phyloP scores from a whole-genome alignment of 1,140 invertebrate species.

The Rhagoletis zephyria region DNA sequence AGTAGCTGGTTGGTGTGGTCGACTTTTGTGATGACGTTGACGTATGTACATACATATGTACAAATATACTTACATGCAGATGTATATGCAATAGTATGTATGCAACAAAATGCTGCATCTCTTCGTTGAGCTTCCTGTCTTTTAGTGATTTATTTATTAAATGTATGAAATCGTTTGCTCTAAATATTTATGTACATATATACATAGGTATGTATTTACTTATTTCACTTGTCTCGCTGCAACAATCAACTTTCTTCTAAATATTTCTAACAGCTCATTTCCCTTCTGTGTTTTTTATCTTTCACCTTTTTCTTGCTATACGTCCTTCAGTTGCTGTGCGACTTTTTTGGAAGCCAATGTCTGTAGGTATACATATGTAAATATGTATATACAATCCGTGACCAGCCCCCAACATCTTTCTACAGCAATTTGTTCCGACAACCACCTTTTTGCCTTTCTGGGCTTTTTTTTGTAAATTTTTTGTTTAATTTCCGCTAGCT shows the following conservation, averaged over 20 bases:
- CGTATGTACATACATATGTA: not conserved
- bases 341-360: constrained; percentile 17
- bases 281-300: not conserved
- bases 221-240: not conserved
- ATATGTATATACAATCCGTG: constrained; percentile 2
- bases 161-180: not conserved
- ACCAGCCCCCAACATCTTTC: not conserved
- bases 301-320: not conserved
- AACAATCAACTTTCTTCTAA: too few species aligned
- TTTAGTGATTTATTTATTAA: not conserved
- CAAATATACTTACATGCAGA: not conserved
- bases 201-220: not conserved
- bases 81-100: not conserved
- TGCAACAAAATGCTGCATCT: not conserved
- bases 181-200: not conserved
- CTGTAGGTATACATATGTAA: not conserved
- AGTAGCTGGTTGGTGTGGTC: not conserved
- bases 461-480: not conserved
- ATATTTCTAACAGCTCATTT: not conserved
- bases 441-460: not conserved
- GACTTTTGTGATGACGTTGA: not conserved
- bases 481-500: constrained; percentile 20
- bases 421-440: not conserved
- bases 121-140: not conserved
- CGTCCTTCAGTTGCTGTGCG: constrained; percentile 46